Evolutionary conservation across 2,888 invertebrate genomes (phyloP).

Genomic region (Hybos culiciformis): DNA sequence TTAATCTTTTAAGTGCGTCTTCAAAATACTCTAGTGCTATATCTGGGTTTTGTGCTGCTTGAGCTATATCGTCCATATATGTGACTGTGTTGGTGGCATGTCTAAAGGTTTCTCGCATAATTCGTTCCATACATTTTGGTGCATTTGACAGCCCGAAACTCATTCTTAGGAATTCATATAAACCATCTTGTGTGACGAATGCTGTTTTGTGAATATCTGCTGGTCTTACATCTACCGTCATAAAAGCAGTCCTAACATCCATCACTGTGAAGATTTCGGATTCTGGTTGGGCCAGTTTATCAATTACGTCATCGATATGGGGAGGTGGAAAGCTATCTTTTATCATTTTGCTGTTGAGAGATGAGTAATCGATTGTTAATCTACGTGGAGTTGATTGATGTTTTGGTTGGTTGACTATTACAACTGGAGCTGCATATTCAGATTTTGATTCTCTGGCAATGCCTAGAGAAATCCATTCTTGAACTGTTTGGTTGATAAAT

Average conservation of each 20-base stretch:
- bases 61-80: constrained; percentile 3
- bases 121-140: not conserved
- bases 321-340: constrained; percentile 5
- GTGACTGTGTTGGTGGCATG: not conserved
- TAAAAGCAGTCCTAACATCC: constrained; percentile 5
- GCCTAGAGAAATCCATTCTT: constrained; percentile 1
- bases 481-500: not conserved
- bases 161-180: constrained; percentile 6
- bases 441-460: constrained; percentile 6
- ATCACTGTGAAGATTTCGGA: constrained; percentile 3
- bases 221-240: constrained; percentile 1
- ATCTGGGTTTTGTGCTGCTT: not conserved
- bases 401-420: constrained; percentile 7
- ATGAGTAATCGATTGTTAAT: constrained; percentile 1
- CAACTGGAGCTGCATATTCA: constrained; percentile 6
- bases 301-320: constrained; percentile 5
- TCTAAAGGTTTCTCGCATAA: not conserved
- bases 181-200: constrained; percentile 5
- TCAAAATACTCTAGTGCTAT: not conserved
- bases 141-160: not conserved
- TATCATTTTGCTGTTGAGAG: constrained; percentile 2
- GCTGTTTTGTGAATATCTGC: constrained; percentile 5
- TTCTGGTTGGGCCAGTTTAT: not conserved
- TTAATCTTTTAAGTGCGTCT: not conserved
- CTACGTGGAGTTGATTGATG: constrained; percentile 3